Base-by-base conservation (phyloP, 2,888 invertebrate species). In the Idaea biselata region DNA sequence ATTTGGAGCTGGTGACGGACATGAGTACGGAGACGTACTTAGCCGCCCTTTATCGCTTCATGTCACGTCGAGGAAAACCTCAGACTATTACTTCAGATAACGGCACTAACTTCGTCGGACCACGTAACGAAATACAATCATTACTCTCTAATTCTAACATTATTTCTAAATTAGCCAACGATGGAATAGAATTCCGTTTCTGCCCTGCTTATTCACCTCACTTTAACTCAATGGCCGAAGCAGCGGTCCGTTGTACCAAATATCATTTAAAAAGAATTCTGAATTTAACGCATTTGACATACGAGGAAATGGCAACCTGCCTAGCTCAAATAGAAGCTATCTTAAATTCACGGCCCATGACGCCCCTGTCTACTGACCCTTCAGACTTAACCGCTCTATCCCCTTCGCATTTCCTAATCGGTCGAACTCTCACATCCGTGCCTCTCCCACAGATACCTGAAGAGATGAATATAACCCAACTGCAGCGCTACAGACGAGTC, bases 381-480 rank as follows among this genome's bases (percentile, higher is more conserved):
- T 44, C 18, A 0, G 69, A 72, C 14, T 58, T 68, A 0, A 18
- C 63, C 4, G 58, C 59, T 17, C 60, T 72, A 0, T 65, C 69
- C 33, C 69, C 68, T 17, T 25, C 63, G 44, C 72, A 72, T 16
- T 68, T 70, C 58, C 14, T 72, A 8, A 68, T 69, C 58, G 67
- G 65, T 31, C 62, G 63, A 58, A 16, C 65, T 33, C 61, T 67
- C 6, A 63, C 18, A 16, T 56, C 58, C 11, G 18, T 63, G 16
- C 60, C 67, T 6, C 16, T 54, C 55, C 64, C 63, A 1, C 58
- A 67, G 44, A 44, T 63, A 1, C n/a, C 63, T 14, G 65, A 62
- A 33, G 33, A 33, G 33, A 33, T 33, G 33, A 55, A 55, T 14
- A 55, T 17, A 5, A 61, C 18, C 16, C 53, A 58, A 6, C 60